Evolutionary conservation across 2,888 invertebrate genomes (phyloP), one percentile per base, ranked within the genome.

Genomic region (Podotricha telesiphe): DNA sequence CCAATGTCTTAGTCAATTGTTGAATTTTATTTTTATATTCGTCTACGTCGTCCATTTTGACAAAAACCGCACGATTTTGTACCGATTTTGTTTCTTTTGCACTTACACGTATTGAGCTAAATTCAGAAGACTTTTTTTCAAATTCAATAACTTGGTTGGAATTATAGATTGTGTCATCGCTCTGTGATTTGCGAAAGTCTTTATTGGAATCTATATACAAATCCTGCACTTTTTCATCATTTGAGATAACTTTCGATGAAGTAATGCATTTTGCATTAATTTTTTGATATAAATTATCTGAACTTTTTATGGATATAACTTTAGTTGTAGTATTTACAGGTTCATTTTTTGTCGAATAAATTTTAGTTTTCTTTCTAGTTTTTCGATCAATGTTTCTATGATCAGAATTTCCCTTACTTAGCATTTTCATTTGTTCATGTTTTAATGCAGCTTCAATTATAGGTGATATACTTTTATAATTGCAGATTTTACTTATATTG

Each of bases 11-110:
- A n/a, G 84, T 85, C 47, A 91, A 77, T 70, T 76, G 69, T 55
- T 77, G 75, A 66, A 93, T 87, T 79, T 85, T 83, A 22, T 76
- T 78, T 79, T 89, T 85, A 74, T 89, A 88, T 28, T 86, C 81
- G 69, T 82, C 78, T 48, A 75, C 74, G 22, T 70, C 69, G 69
- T 88, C 86, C 66, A 83, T 73, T 72, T 85, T 84, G 0, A 75
- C 86, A 79, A 85, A 81, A 19, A 86, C 77, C 45, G 83, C 75
- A 34, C 72, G 69, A 59, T 78, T 74, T 17, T 51, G 53, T 53
- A 67, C 56, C 0, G 55, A 61, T 28, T 51, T 67, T 11, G 22
- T 34, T 19, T 40, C 19, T 19, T 59, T 48, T 45, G 48, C 37
- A 51, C 66, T 73, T 20, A 34, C 58, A 28, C 40, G 48, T 48